Evolutionary conservation across 2,888 invertebrate genomes (phyloP).

Genomic region (Apamea sordens): DNA sequence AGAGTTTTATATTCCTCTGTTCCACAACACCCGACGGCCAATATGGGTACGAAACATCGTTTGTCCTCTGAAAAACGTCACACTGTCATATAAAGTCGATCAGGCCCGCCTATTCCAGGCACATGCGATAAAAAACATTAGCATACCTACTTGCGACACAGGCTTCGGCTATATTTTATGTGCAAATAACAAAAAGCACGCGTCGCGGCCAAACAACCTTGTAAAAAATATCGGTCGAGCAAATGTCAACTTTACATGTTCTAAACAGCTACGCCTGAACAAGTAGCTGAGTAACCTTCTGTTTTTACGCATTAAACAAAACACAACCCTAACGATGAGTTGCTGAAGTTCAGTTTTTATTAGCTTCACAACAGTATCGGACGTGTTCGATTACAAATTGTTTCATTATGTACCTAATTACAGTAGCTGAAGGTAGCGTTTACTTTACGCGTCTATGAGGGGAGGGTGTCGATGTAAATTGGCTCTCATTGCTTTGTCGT

Average conservation of each 20-base stretch:
- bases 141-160: slow-evolving; percentile 76
- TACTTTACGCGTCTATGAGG: slow-evolving; percentile 64
- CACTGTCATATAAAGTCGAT: slow-evolving; percentile 80
- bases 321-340: slow-evolving; percentile 64
- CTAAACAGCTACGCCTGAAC: slow-evolving; percentile 66
- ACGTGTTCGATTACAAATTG: slow-evolving; percentile 81
- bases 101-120: slow-evolving; percentile 72
- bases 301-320: slow-evolving; percentile 56
- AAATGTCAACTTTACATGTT: slow-evolving; percentile 76
- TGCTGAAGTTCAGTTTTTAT: slow-evolving; percentile 71
- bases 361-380: slow-evolving; percentile 62
- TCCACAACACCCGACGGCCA: slow-evolving; percentile 55
- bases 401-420: slow-evolving; percentile 83
- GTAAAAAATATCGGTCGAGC: slow-evolving; percentile 67
- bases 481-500: slow-evolving; percentile 70
- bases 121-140: slow-evolving; percentile 82
- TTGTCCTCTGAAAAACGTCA: slow-evolving; percentile 70
- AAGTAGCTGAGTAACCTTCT: slow-evolving; percentile 62
- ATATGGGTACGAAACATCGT: slow-evolving; percentile 67
- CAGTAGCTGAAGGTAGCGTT: slow-evolving; percentile 79
- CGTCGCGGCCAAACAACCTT: slow-evolving; percentile 67
- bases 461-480: slow-evolving; percentile 71
- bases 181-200: slow-evolving; percentile 77
- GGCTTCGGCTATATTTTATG: slow-evolving; percentile 77
- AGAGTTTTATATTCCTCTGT: slow-evolving; percentile 34